A percentile compares a stretch with the other conserved stretches of the same genome.
phyloP scores from a whole-genome alignment of 2,113 vertebrate species.

The Nothoprocta pentlandii region DNA sequence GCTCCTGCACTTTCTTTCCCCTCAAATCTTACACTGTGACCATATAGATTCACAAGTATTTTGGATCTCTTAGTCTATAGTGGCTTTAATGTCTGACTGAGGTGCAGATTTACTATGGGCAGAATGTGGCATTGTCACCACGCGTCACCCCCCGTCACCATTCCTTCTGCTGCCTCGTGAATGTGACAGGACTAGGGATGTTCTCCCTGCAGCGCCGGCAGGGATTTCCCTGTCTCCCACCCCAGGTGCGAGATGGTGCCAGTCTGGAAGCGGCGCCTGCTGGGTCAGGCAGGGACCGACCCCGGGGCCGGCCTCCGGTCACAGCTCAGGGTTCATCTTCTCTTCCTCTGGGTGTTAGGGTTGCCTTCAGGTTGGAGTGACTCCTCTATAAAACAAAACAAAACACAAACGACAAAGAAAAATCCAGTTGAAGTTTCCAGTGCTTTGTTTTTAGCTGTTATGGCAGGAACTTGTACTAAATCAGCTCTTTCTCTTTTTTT shows the following conservation, averaged over 20 bases:
- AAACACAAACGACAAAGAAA: neutral
- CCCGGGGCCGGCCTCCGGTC: neutral
- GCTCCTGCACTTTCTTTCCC: neutral
- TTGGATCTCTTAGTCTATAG: neutral
- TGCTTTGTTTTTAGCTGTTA: neutral
- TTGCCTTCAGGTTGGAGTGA: neutral
- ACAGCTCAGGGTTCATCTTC: neutral
- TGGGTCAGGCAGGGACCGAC: neutral
- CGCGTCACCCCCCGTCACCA: no score
- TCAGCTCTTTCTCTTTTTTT: neutral
- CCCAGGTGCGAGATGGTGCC: neutral
- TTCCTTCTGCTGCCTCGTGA: no score
- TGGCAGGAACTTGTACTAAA: neutral
- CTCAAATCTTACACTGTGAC: neutral
- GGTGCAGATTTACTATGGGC: no score
- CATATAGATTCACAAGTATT: neutral
- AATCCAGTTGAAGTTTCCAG: neutral
- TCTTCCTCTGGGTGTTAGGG: neutral
- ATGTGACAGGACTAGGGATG: no score
- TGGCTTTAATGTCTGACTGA: no score
- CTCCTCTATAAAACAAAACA: neutral
- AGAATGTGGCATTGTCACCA: no score
- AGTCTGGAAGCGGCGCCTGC: neutral
- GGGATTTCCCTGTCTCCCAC: neutral
- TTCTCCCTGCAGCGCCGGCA: rapidly evolving